phyloP scores from a whole-genome alignment of 2,888 invertebrate genomes.

The Sinopyrophorus schimmeli region DNA sequence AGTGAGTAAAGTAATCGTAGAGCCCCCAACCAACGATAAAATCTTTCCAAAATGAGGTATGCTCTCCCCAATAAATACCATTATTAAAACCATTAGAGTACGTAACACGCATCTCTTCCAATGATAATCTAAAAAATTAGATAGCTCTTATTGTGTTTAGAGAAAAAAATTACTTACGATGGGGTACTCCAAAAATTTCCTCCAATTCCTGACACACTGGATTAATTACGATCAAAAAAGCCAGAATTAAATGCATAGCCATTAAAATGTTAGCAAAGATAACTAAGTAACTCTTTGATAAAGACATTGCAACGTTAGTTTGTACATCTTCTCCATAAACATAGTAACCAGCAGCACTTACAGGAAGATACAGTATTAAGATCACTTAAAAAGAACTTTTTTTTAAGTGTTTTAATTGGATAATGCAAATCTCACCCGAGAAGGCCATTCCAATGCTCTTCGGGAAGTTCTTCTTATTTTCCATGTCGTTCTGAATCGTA shows the following conservation, averaged over 20 bases:
- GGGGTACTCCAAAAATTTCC: constrained; percentile 64
- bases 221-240: constrained; percentile 71
- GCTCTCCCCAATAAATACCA: constrained; percentile 68
- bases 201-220: constrained; percentile 73
- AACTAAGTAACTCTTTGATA: constrained; percentile 60
- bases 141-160: constrained; percentile 16
- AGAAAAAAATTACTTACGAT: constrained; percentile 60
- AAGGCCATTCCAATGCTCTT: constrained; percentile 66
- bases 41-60: constrained; percentile 72
- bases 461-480: constrained; percentile 66
- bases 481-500: constrained; percentile 79
- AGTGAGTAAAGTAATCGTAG: constrained; percentile 68
- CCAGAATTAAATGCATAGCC: constrained; percentile 66
- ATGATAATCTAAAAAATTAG: constrained; percentile 60
- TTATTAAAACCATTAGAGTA: constrained; percentile 60
- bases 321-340: constrained; percentile 65
- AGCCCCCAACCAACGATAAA: constrained; percentile 70
- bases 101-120: constrained; percentile 64
- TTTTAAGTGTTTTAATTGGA: not conserved
- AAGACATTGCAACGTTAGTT: constrained; percentile 63
- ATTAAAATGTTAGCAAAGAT: constrained; percentile 65
- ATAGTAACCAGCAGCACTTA: constrained; percentile 65
- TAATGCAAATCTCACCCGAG: constrained; percentile 55
- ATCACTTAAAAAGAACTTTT: constrained; percentile 55
- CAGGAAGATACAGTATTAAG: constrained; percentile 62